Conservation (phyloP, 2,797 vertebrate species). For the Coranthus polyacanthus region DNA sequence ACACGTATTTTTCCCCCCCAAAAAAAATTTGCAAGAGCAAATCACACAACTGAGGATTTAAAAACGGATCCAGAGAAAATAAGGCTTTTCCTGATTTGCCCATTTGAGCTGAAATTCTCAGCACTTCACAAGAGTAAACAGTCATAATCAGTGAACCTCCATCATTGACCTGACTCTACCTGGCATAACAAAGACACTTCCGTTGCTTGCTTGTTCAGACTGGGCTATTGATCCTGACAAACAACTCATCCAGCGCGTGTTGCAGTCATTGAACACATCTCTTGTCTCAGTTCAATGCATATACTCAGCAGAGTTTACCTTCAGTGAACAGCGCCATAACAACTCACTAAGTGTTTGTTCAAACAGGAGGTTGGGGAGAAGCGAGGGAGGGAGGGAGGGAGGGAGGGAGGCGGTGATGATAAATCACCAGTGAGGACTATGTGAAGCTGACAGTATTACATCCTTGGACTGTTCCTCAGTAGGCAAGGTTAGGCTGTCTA, state of each 20-base stretch:
- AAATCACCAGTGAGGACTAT: conserved; percentile 80
- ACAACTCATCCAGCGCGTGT: conserved; percentile 60
- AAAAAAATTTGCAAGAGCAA: conserved; percentile 16
- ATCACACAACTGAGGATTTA: conserved; percentile 7
- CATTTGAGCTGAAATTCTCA: conserved; percentile 42
- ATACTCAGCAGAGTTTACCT: conserved; percentile 75
- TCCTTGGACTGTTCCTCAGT: conserved; percentile 81
- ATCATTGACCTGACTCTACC: conserved; percentile 69
- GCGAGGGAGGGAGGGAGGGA: conserved; percentile 18
- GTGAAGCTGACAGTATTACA: conserved; percentile 82
- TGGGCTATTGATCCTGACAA: conserved; percentile 79
- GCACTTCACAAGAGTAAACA: conserved; percentile 55
- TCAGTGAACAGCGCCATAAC: conserved; percentile 70
- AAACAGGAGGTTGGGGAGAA: conserved; percentile 66
- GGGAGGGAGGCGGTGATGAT: conserved; percentile 70
- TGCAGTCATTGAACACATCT: conserved; percentile 63
- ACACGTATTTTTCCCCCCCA: conserved; percentile 1
- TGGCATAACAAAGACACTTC: conserved; percentile 67
- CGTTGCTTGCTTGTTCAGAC: conserved; percentile 74
- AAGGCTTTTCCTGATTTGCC: conserved; percentile 18
- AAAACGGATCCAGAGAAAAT: conserved; percentile 2
- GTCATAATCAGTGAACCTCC: conserved; percentile 62
- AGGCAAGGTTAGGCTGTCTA: conserved; percentile 81
- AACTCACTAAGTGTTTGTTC: conserved; percentile 82
- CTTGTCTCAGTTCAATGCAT: conserved; percentile 62